Base-by-base conservation (phyloP, 2,113 vertebrate genomes). In the Pollachius pollachius region DNA sequence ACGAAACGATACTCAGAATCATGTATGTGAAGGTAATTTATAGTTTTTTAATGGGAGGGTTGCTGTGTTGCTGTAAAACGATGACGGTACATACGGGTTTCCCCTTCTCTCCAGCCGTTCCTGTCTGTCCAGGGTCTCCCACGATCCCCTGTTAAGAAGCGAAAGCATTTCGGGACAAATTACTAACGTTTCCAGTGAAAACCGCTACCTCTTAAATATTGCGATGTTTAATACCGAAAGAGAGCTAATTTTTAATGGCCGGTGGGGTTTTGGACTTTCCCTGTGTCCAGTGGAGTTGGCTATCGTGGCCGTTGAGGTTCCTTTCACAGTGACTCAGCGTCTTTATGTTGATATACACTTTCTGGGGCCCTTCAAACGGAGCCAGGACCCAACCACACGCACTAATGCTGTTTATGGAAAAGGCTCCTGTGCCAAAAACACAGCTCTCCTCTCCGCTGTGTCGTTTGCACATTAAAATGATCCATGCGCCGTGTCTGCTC, bases 101-200 rank as follows among this genome's bases (percentile, higher is more conserved):
- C 67, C 93, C 93, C 78, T 93, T 94, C 62, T 83, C 74, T 81
- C 92, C 93, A 56, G 86, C 0, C 65, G 68, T 0, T 71, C 93
- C 93, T 19, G 70, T 85, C 58, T 92, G 91, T 67, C 93, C 94
- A 67, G 92, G 86, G 89, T 94, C 91, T 79, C 94, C 93, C 17
- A 93, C 73, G 80, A 92, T 84, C 13, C 92, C 93, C 94, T 94
- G 82, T 72, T 54, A 77, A 77, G 65, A 70, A 16, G 81, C 58
- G 41, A 48, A 41, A 48, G 34, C 57, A 75, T 57, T 11, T 37
- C 9, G 11, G 21, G 6, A 19, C 25, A 65, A 18, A 30, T 41
- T 48, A 48, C n/a, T 19, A 4, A 69, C 77, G n/a, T 66, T 62
- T 48, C 4, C 52, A 4, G 13, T 19, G 48, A 41, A 48, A 52